Base-by-base conservation (phyloP, 2,888 invertebrate genomes). In the Polyploca ridens region DNA sequence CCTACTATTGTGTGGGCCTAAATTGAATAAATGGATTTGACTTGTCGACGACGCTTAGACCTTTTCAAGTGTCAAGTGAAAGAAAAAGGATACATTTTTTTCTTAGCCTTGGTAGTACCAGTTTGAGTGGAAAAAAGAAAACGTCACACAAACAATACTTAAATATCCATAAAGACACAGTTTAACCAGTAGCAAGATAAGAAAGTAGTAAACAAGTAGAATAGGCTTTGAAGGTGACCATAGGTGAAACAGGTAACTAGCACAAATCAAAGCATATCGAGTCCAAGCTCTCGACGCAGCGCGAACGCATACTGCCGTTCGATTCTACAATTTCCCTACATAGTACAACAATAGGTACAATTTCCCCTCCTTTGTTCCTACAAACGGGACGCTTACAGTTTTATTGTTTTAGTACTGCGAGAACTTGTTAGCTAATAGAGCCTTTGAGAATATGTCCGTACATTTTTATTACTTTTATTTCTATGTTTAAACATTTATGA, bases 261-360 rank as follows among this genome's bases (percentile, higher is more conserved):
- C 5, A n/a, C 14, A 46, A 46, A n/a, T 7, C 46, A n/a, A n/a
- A 46, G n/a, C n/a, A n/a, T n/a, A 46, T 46, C 7, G 46, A 46
- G 46, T n/a, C n/a, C 46, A 46, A 46, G 46, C 46, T 14, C 0
- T 46, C 46, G n/a, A 46, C 46, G 46, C 46, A n/a, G 46, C 46
- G 46, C 6, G n/a, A 46, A 44, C n/a, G 6, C 5, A 6, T 46
- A 46, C n/a, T 46, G 46, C n/a, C 46, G 46, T 46, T n/a, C n/a
- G 46, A 46, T 44, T 44, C 46, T 46, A 46, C n/a, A 46, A 46
- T 46, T 46, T 46, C 46, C 46, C n/a, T 46, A 46, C 46, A 46
- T 46, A 46, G 46, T n/a, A n/a, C n/a, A 0, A 46, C n/a, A 46
- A 46, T 46, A 46, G n/a, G 54, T 54, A 19, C 19, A 54, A 19